Percentiles rank a stretch among this genome's conserved stretches.
Evolutionary conservation across 2,888 invertebrate genomes (phyloP).

Genomic region (Erpobdella octoculata): DNA sequence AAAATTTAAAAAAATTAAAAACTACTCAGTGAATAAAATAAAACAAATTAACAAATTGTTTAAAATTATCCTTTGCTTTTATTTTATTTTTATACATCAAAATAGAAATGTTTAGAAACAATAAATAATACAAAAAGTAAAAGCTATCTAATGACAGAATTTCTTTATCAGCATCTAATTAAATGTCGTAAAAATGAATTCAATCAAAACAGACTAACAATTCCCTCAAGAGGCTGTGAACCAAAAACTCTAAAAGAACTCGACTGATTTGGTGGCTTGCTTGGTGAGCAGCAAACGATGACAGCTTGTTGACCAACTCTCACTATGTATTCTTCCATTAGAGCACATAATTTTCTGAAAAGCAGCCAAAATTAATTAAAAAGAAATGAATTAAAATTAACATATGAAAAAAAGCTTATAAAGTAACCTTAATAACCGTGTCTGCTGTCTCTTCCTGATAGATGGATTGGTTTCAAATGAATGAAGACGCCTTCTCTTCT

Average conservation of each 20-base stretch:
- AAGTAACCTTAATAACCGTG: constrained; percentile 64
- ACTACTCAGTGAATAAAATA: no score
- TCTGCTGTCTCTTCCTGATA: constrained; percentile 87
- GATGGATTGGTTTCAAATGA: constrained; percentile 95
- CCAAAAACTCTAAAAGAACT: constrained; percentile 83
- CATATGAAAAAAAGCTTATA: background rate
- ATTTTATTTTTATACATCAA: no score
- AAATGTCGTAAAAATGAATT: no score
- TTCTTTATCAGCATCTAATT: no score
- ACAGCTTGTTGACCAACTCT: constrained; percentile 94
- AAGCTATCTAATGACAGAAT: background rate
- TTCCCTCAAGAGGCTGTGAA: constrained; percentile 90
- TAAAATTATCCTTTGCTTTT: no score
- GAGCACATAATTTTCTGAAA: constrained; percentile 51
- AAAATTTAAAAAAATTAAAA: no score
- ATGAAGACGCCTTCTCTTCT: constrained; percentile 87
- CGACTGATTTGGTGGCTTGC: constrained; percentile 63
- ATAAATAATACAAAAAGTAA: constrained; percentile 11
- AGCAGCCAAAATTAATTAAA: background rate
- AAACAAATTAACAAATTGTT: no score
- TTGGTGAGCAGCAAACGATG: constrained; percentile 88
- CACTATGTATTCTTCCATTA: constrained; percentile 81
- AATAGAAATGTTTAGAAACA: no score
- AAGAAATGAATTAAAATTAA: background rate
- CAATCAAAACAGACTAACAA: no score